Percentiles rank a stretch among this genome's conserved stretches.
Evolutionary conservation across 2,888 invertebrate genomes (phyloP).

Genomic region (Agriopis aurantiaria): DNA sequence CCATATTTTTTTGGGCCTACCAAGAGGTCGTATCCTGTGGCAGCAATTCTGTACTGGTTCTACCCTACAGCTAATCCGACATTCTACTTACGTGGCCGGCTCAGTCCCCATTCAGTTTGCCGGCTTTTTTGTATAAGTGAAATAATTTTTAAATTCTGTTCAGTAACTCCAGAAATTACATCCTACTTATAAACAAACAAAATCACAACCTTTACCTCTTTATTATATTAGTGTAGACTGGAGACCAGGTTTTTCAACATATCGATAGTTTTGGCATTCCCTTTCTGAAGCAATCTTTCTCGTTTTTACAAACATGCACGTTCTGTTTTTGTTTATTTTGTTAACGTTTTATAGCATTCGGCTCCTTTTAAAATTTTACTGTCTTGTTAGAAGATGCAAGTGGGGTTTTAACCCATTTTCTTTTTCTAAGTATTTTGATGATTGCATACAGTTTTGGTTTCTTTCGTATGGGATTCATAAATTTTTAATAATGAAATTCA

Average conservation of each 20-base stretch:
- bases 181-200: no score
- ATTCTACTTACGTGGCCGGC: no score
- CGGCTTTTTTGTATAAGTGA: no score
- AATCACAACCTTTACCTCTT: no score
- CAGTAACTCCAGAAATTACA: no score
- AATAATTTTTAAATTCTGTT: no score
- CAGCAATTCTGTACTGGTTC: no score
- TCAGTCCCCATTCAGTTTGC: no score
- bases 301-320: not conserved
- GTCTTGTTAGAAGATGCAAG: conserved; percentile 17
- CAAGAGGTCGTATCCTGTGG: no score
- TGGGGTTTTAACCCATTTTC: conserved; percentile 21
- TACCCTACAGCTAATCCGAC: no score
- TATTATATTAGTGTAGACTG: no score
- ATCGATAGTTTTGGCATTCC: conserved; percentile 21
- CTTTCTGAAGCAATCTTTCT: conserved; percentile 6
- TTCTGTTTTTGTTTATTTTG: conserved; percentile 17
- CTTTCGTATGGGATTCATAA: conserved; percentile 4
- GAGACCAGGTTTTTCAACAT: conserved; percentile 16
- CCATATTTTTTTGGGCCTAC: no score
- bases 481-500: not conserved
- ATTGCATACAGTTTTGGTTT: not conserved
- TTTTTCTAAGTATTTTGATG: conserved; percentile 5
- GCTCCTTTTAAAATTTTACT: conserved; percentile 16
- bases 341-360: conserved; percentile 15